Evolutionary conservation across 1,140 invertebrate genomes (phyloP), one percentile per base, ranked within the genome.

Genomic region (Trypoxylus dichotomus): DNA sequence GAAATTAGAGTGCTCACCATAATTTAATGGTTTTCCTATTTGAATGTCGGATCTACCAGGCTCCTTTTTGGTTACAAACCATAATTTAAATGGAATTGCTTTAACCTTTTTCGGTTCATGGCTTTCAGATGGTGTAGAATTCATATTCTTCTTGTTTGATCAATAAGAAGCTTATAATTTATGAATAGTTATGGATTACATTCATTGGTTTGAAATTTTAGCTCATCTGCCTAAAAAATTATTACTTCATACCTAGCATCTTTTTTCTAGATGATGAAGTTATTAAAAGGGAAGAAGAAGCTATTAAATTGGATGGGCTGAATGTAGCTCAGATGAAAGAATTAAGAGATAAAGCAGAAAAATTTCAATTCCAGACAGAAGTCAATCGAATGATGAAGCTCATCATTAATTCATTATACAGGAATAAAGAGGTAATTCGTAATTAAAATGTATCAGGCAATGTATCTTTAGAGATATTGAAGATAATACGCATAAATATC

Each of bases 311-410:
- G 15, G 98, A 99, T 89, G 97, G 95, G 3, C 88, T 99, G 75
- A 99, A 94, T 89, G 95, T 97, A 0, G 94, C 97, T 41, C 96
- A 98, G 87, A 89, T 98, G 82, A 96, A 96, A 82, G 95, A 99
- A 88, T 85, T 99, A 8, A 88, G 94, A 71, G 96, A 97, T 24
- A 94, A 94, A 85, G 92, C 97, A 0, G 96, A 99, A 84, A 99
- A 97, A 86, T 96, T 94, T 86, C 91, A 91, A 25, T 99, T 99
- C 89, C 96, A 98, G 87, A 96, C 97, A 1, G 97, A 98, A 88
- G 97, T 99, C 10, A 98, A 98, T 89, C 94, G 98, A 37, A 98
- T 99, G 97, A 99, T 99, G 98, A 99, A 99, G 88, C 90, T 99
- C 21, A 99, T 99, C 85, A 99, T 99, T 84, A 99, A 99, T 88